Conservation (phyloP, 2,113 vertebrate species). For the Lates calcarifer region DNA sequence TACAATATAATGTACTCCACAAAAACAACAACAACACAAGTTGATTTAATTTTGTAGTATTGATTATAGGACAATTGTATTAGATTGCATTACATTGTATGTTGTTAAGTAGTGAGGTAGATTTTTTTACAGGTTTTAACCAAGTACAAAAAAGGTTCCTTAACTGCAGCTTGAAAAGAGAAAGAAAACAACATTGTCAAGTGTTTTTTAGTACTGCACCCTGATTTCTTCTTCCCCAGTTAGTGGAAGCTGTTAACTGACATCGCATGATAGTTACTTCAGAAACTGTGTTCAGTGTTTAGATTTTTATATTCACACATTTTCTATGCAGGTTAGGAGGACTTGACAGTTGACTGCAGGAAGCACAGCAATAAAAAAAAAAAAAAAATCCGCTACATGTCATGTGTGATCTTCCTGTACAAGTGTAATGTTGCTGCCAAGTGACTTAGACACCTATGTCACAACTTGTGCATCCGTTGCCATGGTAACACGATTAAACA, state of each 20-base stretch:
- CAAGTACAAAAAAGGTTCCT: neutral
- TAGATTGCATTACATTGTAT: neutral
- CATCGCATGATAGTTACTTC: neutral
- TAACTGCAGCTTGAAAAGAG: neutral
- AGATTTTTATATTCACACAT: neutral
- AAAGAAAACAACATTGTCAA: neutral
- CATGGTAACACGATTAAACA: conserved; percentile 50
- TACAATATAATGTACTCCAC: neutral
- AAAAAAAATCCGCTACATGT: neutral
- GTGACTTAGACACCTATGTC: conserved; percentile 17
- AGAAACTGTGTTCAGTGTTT: neutral
- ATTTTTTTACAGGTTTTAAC: no score
- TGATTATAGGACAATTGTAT: neutral
- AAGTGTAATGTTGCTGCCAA: neutral
- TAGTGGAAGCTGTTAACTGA: neutral
- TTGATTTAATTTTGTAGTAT: neutral
- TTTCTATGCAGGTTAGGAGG: neutral
- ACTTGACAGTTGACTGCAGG: neutral
- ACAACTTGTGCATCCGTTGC: neutral
- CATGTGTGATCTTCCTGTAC: neutral
- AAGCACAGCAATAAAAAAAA: neutral
- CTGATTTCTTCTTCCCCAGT: neutral
- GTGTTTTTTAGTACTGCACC: neutral
- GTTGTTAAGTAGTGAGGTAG: neutral
- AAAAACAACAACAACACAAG: neutral